phyloP scores from a whole-genome alignment of 1,140 invertebrate species.

The Calycopis cecrops region DNA sequence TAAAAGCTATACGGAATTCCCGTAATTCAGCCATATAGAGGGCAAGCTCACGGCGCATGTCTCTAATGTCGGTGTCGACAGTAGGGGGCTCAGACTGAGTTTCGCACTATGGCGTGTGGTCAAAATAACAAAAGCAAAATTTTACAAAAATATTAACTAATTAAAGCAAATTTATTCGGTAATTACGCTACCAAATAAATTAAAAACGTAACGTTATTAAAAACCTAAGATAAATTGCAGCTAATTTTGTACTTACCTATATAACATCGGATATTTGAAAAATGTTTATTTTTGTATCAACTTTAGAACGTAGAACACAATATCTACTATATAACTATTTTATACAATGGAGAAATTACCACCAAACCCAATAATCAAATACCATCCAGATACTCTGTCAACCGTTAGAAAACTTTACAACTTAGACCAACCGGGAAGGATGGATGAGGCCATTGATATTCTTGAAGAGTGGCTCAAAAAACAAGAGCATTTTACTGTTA shows the following conservation, averaged over 20 bases:
- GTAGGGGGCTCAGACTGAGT: too few relatives aligned
- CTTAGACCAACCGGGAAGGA: conserved; percentile 23
- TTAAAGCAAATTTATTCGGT: too few relatives aligned
- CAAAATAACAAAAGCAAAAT: too few relatives aligned
- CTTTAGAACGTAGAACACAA: neutral
- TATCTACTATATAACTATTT: neutral
- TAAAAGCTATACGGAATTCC: too few relatives aligned
- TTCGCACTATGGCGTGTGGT: too few relatives aligned
- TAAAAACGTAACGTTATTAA: too few relatives aligned
- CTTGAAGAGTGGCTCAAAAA: conserved; percentile 24
- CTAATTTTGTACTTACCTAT: neutral
- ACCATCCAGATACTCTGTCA: conserved; percentile 21
- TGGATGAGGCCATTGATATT: conserved; percentile 27
- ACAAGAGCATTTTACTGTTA: conserved; percentile 24
- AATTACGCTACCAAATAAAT: too few relatives aligned
- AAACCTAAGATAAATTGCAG: too few relatives aligned
- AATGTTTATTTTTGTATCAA: neutral
- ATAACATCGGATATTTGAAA: neutral
- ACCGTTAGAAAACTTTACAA: conserved; percentile 20
- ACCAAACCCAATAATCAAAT: conserved; percentile 14
- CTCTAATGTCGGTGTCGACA: too few relatives aligned
- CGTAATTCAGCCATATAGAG: too few relatives aligned
- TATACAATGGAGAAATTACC: conserved; percentile 23
- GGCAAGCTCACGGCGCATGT: too few relatives aligned
- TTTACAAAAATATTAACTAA: too few relatives aligned